phyloP scores from a whole-genome alignment of 2,113 vertebrate species.

The Antigone vipio region DNA sequence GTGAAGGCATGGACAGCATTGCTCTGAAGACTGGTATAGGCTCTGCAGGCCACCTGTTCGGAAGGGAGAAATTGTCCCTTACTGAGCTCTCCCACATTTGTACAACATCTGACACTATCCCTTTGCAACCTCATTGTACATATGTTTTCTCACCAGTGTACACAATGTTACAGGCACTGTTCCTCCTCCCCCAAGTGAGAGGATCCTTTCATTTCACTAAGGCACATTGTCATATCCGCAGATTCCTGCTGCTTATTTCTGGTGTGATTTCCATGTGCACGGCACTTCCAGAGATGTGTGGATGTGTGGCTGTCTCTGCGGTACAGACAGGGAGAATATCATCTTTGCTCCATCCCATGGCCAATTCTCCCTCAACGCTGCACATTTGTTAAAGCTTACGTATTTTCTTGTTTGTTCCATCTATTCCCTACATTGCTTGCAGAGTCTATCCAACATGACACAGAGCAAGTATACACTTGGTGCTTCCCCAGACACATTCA shows the following conservation, averaged over 20 bases:
- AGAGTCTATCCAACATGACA: not conserved
- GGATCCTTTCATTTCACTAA: not conserved
- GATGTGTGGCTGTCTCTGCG: not conserved
- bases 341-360: not conserved
- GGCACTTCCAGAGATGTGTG: not conserved
- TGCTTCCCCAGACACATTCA: not conserved
- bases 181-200: not conserved
- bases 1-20: not conserved
- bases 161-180: not conserved
- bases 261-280: not conserved
- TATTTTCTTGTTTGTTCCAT: not conserved
- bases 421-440: not conserved
- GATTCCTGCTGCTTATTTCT: not conserved
- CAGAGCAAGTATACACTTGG: not conserved
- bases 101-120: not conserved
- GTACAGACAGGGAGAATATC: not conserved
- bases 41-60: not conserved
- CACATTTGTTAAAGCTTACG: not conserved
- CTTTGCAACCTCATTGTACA: not conserved
- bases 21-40: not conserved
- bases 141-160: not conserved
- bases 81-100: not conserved
- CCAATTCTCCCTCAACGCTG: not conserved
- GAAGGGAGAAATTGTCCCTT: not conserved
- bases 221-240: not conserved